phyloP scores from a whole-genome alignment of 2,888 invertebrate genomes.

The Pachymerium ferrugineum region DNA sequence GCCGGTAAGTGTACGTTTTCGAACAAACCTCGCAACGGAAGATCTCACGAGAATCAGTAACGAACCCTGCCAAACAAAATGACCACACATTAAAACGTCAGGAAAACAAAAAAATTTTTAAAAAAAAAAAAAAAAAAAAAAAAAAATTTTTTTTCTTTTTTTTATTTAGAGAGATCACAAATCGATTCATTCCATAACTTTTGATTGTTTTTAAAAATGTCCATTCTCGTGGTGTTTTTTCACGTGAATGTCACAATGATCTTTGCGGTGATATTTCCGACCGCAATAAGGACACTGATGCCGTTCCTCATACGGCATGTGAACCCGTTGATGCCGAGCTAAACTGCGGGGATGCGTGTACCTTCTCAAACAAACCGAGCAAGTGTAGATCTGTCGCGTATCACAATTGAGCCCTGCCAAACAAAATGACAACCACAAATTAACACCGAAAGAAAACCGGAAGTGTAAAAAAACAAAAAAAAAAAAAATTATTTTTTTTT shows the following conservation, averaged over 20 bases:
- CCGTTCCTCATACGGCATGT: background rate
- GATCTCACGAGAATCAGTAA: too few relatives aligned
- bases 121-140: too few relatives aligned
- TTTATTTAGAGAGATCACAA: too few relatives aligned
- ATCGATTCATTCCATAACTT: too few relatives aligned
- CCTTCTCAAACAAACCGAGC: background rate
- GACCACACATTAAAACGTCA: too few relatives aligned
- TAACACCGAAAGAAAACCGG: background rate
- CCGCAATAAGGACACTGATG: background rate
- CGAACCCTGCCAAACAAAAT: too few relatives aligned
- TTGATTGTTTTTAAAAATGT: too few relatives aligned
- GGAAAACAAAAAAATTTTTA: too few relatives aligned
- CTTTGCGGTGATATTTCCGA: background rate
- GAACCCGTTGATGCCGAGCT: background rate
- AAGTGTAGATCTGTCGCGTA: background rate
- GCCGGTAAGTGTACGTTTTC: too few relatives aligned
- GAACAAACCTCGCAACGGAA: too few relatives aligned
- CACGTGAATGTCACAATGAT: background rate
- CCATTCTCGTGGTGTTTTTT: too few relatives aligned
- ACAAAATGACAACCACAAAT: constrained; percentile 1
- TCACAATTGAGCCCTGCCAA: background rate
- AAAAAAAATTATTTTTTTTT: background rate
- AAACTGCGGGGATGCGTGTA: background rate
- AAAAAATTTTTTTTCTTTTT: too few relatives aligned
- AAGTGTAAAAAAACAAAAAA: background rate